Percentiles rank a stretch among this genome's conserved stretches.
These are phyloP conservation scores for Penaeus chinensis DNA, from an alignment of 1,140 invertebrate species.

Conservation along the genomic window DNA sequence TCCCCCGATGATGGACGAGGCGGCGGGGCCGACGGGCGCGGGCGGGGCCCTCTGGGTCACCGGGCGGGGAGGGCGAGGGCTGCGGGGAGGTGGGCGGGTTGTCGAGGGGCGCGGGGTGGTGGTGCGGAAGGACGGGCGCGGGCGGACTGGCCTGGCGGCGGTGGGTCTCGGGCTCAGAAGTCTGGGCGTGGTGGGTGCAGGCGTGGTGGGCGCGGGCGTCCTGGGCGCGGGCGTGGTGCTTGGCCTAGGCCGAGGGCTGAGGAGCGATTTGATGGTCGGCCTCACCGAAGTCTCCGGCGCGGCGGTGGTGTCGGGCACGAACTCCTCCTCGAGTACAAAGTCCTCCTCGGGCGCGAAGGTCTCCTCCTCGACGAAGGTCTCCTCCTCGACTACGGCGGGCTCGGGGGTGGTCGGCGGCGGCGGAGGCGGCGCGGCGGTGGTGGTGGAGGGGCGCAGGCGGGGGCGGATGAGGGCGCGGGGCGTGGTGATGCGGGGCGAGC, in stretches of 20 bases:
- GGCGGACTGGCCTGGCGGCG: background rate
- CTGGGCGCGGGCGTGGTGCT: background rate
- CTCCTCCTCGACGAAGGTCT: background rate
- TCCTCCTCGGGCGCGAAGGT: constrained; percentile 15
- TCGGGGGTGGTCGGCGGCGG: background rate
- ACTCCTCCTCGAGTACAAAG: constrained; percentile 23
- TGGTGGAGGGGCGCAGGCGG: background rate
- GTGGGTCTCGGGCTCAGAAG: no score
- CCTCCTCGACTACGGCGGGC: background rate
- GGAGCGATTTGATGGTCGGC: constrained; percentile 23
- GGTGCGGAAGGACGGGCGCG: background rate
- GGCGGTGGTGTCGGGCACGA: constrained; percentile 30
- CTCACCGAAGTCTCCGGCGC: constrained; percentile 28
- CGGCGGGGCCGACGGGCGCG: constrained; percentile 23
- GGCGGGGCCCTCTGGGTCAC: background rate
- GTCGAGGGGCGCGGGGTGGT: background rate
- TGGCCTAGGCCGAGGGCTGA: background rate
- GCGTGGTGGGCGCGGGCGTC: constrained; percentile 21
- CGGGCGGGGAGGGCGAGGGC: constrained; percentile 24
- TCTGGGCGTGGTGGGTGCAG: background rate
- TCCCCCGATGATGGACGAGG: constrained; percentile 32
- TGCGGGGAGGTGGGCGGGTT: background rate
- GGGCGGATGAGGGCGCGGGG: no score
- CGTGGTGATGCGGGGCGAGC: no score
- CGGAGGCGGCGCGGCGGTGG: constrained; percentile 9